Conservation (phyloP, 2,888 invertebrate species). For the Villa cingulata region DNA sequence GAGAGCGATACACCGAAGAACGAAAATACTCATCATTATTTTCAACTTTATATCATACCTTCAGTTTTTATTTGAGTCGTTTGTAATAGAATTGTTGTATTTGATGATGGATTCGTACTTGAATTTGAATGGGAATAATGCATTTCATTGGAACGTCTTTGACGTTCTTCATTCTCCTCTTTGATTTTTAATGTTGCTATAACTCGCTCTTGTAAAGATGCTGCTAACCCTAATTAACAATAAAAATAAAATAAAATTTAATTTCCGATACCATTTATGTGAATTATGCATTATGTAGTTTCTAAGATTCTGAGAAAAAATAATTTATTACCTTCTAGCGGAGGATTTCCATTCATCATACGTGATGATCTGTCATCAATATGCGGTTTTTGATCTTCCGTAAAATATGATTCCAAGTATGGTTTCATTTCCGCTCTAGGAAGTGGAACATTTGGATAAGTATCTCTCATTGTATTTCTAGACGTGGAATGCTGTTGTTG, state of each 20-base stretch:
- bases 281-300: not conserved
- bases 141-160: slow-evolving; percentile 26
- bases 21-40: too few species aligned
- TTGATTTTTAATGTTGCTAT: slow-evolving; percentile 50
- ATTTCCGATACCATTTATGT: not conserved
- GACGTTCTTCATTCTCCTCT: slow-evolving; percentile 37
- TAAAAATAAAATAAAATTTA: not conserved
- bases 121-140: slow-evolving; percentile 11
- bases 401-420: slow-evolving; percentile 56
- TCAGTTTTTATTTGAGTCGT: slow-evolving; percentile 16
- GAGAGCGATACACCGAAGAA: too few species aligned
- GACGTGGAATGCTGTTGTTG: slow-evolving; percentile 4
- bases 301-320: not conserved
- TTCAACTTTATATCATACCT: slow-evolving; percentile 11
- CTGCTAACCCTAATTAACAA: slow-evolving; percentile 52
- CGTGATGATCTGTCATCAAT: slow-evolving; percentile 22
- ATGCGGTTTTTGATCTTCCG: slow-evolving; percentile 44
- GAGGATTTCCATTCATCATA: slow-evolving; percentile 31
- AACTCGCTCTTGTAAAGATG: slow-evolving; percentile 67
- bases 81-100: slow-evolving; percentile 8
- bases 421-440: slow-evolving; percentile 59
- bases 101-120: slow-evolving; percentile 1
- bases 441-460: slow-evolving; percentile 36
- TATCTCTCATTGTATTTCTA: slow-evolving; percentile 4
- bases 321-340: slow-evolving; percentile 29